phyloP scores from a whole-genome alignment of 2,888 invertebrate species.

The Rapana venosa region DNA sequence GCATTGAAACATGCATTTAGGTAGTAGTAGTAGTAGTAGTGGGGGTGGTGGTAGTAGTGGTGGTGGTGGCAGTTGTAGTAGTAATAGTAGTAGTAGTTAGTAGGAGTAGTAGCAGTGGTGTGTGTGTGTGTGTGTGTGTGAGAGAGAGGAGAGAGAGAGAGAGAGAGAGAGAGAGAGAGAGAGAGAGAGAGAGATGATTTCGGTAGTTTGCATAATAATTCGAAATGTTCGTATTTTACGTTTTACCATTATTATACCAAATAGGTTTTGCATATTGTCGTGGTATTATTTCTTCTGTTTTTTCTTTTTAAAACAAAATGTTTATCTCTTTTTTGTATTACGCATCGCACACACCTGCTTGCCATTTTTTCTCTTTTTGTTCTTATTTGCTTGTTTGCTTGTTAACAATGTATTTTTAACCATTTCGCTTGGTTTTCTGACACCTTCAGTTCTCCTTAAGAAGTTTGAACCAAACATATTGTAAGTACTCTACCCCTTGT shows the following conservation, averaged over 20 bases:
- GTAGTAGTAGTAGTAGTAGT: not conserved
- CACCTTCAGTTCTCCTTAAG: too few relatives aligned
- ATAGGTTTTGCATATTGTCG: not conserved
- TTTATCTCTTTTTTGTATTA: too few relatives aligned
- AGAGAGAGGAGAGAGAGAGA: not conserved
- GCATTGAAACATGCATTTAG: not conserved
- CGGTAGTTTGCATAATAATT: not conserved
- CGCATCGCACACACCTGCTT: too few relatives aligned
- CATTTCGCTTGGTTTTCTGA: too few relatives aligned
- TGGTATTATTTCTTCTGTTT: not conserved
- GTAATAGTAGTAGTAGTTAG: slow-evolving; percentile 81
- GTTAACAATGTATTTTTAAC: too few relatives aligned
- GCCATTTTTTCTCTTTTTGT: too few relatives aligned
- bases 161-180: not conserved
- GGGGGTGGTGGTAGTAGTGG: not conserved
- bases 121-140: not conserved
- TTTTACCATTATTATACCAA: not conserved
- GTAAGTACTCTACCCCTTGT: not conserved
- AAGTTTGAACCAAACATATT: too few relatives aligned
- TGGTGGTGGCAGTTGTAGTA: not conserved
- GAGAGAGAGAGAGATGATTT: not conserved
- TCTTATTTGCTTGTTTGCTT: too few relatives aligned
- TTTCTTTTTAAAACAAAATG: too few relatives aligned
- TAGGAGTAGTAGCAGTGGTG: slow-evolving; percentile 75
- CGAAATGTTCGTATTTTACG: not conserved